phyloP scores from a whole-genome alignment of 2,888 invertebrate genomes.

The Trisateles emortualis region DNA sequence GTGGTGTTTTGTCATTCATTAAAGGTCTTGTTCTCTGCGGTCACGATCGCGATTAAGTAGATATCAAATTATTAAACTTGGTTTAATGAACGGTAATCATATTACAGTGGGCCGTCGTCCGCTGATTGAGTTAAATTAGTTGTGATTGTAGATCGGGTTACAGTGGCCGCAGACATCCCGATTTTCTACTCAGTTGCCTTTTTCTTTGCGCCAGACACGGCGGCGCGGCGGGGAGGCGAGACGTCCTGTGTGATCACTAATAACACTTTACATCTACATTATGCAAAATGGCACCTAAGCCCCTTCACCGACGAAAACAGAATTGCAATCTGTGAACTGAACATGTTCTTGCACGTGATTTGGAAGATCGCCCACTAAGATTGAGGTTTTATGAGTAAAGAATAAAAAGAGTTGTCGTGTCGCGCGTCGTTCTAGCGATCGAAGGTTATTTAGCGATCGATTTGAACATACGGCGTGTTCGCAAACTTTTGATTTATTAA shows the following conservation, averaged over 20 bases:
- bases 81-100: slow-evolving; percentile 62
- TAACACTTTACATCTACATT: slow-evolving; percentile 33
- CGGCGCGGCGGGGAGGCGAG: slow-evolving; percentile 14
- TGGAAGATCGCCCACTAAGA: slow-evolving; percentile 28
- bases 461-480: neutral
- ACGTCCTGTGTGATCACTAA: slow-evolving; percentile 24
- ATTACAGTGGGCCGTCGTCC: slow-evolving; percentile 50
- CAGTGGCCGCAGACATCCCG: slow-evolving; percentile 53
- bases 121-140: slow-evolving; percentile 76
- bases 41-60: slow-evolving; percentile 39
- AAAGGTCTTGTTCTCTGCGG: slow-evolving; percentile 38
- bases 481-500: slow-evolving; percentile 32
- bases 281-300: slow-evolving; percentile 35
- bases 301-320: slow-evolving; percentile 20
- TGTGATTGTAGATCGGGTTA: slow-evolving; percentile 73
- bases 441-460: slow-evolving; percentile 13
- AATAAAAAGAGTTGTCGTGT: slow-evolving; percentile 2
- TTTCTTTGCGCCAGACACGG: slow-evolving; percentile 40
- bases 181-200: slow-evolving; percentile 55
- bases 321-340: slow-evolving; percentile 37
- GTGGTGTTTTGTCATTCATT: slow-evolving; percentile 24
- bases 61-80: slow-evolving; percentile 49
- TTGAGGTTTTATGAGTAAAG: slow-evolving; percentile 22
- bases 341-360: slow-evolving; percentile 39
- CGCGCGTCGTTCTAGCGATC: neutral